These are phyloP conservation scores for Monopis laevigella DNA, from an alignment of 2,888 invertebrate species.

Conservation along the genomic window DNA sequence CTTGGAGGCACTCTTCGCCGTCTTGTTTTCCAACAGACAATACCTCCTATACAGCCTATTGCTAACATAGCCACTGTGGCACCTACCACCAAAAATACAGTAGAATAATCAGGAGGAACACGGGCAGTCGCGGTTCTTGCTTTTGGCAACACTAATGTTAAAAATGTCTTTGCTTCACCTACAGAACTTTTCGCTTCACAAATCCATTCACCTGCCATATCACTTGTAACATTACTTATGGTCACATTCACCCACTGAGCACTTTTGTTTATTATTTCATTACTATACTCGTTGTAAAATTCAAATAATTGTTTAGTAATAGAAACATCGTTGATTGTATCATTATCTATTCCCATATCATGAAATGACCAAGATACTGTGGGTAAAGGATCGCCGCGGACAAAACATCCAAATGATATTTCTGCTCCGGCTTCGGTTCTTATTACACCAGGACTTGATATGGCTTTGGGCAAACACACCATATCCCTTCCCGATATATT, in stretches of 20 bases:
- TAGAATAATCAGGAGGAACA: conserved; percentile 76
- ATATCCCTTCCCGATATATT: conserved; percentile 77
- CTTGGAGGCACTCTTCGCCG: conserved; percentile 75
- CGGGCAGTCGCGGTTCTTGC: conserved; percentile 80
- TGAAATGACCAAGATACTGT: conserved; percentile 82
- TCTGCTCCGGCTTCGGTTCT: conserved; percentile 84
- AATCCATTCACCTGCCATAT: conserved; percentile 85
- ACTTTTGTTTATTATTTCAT: conserved; percentile 53
- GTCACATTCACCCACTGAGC: conserved; percentile 83
- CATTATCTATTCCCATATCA: conserved; percentile 54
- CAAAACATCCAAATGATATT: conserved; percentile 81
- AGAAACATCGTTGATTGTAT: conserved; percentile 41
- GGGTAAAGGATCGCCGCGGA: conserved; percentile 84
- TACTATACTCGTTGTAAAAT: conserved; percentile 43
- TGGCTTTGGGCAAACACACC: conserved; percentile 81
- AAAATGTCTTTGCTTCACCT: conserved; percentile 69
- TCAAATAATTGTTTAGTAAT: conserved; percentile 34
- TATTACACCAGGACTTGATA: conserved; percentile 63
- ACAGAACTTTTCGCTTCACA: conserved; percentile 79
- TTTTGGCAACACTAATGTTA: conserved; percentile 59
- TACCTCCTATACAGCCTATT: conserved; percentile 63
- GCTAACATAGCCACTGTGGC: conserved; percentile 74
- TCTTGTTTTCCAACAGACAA: conserved; percentile 70
- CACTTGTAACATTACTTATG: conserved; percentile 81
- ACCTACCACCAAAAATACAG: conserved; percentile 75